Conservation (phyloP, 2,797 vertebrate species). For the Poliocrania exsul region DNA sequence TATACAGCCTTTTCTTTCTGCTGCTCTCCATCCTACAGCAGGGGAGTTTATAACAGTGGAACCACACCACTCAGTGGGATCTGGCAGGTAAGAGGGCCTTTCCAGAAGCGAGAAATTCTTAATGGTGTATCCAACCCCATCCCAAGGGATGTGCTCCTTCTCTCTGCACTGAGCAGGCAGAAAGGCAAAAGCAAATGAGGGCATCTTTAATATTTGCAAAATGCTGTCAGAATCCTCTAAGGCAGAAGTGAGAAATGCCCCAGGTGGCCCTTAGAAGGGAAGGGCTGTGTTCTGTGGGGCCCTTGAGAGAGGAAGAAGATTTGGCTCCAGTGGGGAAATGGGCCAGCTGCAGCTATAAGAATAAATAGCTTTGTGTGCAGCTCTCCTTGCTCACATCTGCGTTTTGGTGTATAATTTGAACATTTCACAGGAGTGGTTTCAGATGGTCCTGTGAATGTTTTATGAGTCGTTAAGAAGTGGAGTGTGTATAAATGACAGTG, state of each 20-base stretch:
- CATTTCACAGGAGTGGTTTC: conserved; percentile 49
- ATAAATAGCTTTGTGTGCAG: conserved; percentile 8
- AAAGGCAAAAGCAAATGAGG: background rate
- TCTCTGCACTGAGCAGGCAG: background rate
- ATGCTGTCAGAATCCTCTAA: background rate
- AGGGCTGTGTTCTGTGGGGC: background rate
- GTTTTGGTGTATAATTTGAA: background rate
- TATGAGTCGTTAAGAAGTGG: background rate
- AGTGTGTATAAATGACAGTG: background rate
- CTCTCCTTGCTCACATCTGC: background rate
- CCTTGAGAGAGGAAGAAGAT: background rate
- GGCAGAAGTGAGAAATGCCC: background rate
- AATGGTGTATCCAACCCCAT: background rate
- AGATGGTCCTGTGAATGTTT: conserved; percentile 32
- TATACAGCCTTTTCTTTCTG: background rate
- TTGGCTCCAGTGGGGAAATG: background rate
- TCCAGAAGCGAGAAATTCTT: background rate
- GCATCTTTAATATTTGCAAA: background rate
- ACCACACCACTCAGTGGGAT: background rate
- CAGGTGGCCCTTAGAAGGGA: background rate
- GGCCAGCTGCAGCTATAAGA: background rate
- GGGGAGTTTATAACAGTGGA: background rate
- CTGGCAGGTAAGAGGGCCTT: background rate
- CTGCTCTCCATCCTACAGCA: background rate
- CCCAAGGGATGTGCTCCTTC: background rate